Base-by-base conservation (phyloP, 2,113 vertebrate genomes). In the Corythaixoides concolor region DNA sequence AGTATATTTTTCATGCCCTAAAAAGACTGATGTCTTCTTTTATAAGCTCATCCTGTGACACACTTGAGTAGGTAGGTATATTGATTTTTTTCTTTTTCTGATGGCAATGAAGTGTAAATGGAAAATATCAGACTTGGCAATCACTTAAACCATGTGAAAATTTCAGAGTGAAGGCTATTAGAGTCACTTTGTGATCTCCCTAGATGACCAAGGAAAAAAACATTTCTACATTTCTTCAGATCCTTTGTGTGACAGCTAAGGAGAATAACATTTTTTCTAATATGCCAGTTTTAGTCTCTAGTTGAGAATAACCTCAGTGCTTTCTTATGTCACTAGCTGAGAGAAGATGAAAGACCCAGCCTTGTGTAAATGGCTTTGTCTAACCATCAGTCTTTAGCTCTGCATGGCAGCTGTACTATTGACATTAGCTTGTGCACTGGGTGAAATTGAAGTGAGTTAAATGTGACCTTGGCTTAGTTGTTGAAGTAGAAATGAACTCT, bases 401-500 rank as follows among this genome's bases (percentile, higher is more conserved):
- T 98, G 98, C 98, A 97, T 98, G 98, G 98, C 98, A 98, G 98
- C 98, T 98, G 97, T 98, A 98, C 98, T 98, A 98, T 98, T 98
- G 98, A 98, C 98, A 98, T 98, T 98, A 98, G 97, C 98, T 98
- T 98, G 98, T 98, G 98, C 98, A 98, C 98, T 98, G 98, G 98
- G 98, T 98, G 98, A 98, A 98, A 98, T 98, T 98, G 98, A 98
- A 98, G 98, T 98, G 98, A 98, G 98, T 98, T 98, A 98, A 98
- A 98, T 98, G 98, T 98, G 98, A 98, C 98, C 98, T 98, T 98
- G 98, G 97, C 98, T 98, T 98, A 98, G 98, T 98, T 98, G 98
- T 98, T 98, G 98, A 98, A 98, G 98, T 98, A 98, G 98, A 98
- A 98, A 98, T 98, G 98, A 98, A 98, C 98, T 98, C 98, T 98